Percentiles rank a stretch among this genome's conserved stretches.
Conservation (phyloP, 37 sponge, comb jelly and placozoan species). For the Cliona cf. orientalis region DNA sequence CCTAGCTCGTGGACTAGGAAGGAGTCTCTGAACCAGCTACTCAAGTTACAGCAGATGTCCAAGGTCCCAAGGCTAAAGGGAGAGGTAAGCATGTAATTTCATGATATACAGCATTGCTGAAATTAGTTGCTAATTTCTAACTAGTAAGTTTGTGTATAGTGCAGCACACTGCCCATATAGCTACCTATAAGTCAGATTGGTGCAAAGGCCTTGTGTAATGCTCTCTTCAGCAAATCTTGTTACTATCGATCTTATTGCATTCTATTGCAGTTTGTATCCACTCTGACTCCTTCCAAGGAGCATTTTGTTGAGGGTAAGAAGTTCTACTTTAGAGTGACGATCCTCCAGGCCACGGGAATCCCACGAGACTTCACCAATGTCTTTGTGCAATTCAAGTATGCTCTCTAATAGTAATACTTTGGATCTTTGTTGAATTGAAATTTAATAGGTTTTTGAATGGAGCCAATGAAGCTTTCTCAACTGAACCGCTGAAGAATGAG, state of each 20-base stretch:
- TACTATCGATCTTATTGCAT: background rate
- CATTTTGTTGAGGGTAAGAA: conserved; percentile 29
- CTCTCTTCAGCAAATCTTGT: background rate
- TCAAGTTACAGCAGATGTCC: conserved; percentile 29
- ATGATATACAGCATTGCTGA: no score
- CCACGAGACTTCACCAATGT: conserved; percentile 73
- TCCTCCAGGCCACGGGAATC: conserved; percentile 75
- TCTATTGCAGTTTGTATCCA: conserved; percentile 20
- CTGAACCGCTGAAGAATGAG: conserved; percentile 76
- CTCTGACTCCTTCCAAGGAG: conserved; percentile 1
- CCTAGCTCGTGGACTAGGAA: background rate
- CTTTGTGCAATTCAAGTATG: conserved; percentile 83
- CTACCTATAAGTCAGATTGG: background rate
- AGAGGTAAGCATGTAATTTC: conserved; percentile 12
- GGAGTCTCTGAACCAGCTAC: conserved; percentile 28
- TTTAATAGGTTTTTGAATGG: conserved; percentile 28
- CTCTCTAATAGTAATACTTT: no score
- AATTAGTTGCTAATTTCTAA: no score
- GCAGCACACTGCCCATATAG: no score
- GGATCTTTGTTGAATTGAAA: no score
- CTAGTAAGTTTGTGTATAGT: no score
- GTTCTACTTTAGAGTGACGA: conserved; percentile 68
- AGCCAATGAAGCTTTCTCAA: conserved; percentile 60
- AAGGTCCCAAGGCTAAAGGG: conserved; percentile 33
- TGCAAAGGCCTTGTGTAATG: background rate